Conservation (phyloP, 2,888 invertebrate genomes). For the Pollenia amentaria region DNA sequence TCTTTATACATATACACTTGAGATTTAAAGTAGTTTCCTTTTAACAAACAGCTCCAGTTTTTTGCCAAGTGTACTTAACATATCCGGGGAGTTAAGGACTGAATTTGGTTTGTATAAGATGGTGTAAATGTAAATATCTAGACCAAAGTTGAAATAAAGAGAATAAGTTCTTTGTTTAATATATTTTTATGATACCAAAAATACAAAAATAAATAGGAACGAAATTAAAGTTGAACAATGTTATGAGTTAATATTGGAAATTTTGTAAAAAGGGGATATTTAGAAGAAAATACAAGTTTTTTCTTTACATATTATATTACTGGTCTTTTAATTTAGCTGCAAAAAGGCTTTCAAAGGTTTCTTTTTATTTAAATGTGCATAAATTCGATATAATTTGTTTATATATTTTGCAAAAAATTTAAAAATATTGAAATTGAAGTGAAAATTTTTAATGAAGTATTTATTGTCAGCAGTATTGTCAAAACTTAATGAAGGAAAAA, state of each 20-base stretch:
- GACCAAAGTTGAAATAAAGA: constrained; percentile 31
- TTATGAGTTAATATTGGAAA: not conserved
- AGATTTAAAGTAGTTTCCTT: constrained; percentile 53
- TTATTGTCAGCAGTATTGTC: no score
- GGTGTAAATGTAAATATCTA: constrained; percentile 1
- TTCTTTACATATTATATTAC: constrained; percentile 16
- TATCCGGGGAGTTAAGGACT: not conserved
- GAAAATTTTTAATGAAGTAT: not conserved
- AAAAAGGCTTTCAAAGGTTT: constrained; percentile 33
- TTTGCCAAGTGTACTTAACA: constrained; percentile 27
- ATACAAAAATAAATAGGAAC: constrained; percentile 4
- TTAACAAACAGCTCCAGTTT: constrained; percentile 12
- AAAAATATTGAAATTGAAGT: not conserved
- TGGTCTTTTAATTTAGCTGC: not conserved
- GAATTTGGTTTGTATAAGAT: not conserved
- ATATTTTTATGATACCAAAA: constrained; percentile 15
- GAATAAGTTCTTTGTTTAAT: constrained; percentile 15
- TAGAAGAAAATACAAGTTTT: not conserved
- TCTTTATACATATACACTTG: constrained; percentile 17
- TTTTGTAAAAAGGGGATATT: constrained; percentile 11
- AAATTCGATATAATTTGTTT: not conserved
- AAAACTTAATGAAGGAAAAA: no score
- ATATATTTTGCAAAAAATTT: no score
- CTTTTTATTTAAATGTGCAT: constrained; percentile 33
- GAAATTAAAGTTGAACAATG: not conserved